Conservation (phyloP, 2,113 vertebrate genomes). For the Pedetes capensis region DNA sequence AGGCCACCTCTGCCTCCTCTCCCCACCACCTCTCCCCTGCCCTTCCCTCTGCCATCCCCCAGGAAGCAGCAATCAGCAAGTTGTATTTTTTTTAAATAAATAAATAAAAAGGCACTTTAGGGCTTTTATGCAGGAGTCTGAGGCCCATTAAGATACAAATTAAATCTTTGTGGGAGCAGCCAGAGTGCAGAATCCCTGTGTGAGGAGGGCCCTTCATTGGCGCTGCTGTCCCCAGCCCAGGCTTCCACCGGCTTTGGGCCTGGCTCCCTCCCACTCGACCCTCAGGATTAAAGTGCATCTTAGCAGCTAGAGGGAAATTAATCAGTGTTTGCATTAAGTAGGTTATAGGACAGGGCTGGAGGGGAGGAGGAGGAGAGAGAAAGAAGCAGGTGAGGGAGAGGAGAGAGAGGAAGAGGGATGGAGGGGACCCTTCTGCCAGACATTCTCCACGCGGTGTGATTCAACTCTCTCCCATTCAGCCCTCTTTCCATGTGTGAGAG, state of each 20-base stretch:
- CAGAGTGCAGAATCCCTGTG: conserved; percentile 77
- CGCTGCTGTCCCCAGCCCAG: not conserved
- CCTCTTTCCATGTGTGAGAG: not conserved
- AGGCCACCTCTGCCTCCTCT: not conserved
- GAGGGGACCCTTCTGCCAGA: not conserved
- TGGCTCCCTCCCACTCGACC: not conserved
- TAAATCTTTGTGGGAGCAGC: conserved; percentile 81
- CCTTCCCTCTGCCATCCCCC: not conserved
- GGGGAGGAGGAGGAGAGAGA: not conserved
- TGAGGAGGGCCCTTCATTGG: conserved; percentile 62
- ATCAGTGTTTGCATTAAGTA: conserved; percentile 81
- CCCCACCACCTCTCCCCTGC: not conserved
- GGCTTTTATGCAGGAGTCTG: conserved; percentile 82
- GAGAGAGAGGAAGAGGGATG: not conserved
- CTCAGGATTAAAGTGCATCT: conserved; percentile 76
- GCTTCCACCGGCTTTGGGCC: conserved; percentile 50
- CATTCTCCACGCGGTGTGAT: not conserved
- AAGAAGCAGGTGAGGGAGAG: not conserved
- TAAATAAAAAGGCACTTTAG: conserved; percentile 81
- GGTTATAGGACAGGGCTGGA: conserved; percentile 65
- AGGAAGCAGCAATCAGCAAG: conserved; percentile 72
- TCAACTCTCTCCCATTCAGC: not conserved
- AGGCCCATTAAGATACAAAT: conserved; percentile 86
- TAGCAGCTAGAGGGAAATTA: conserved; percentile 75
- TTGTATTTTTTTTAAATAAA: conserved; percentile 67